phyloP scores from a whole-genome alignment of 30 jellyfish, hydroid and myxozoan genomes.

The Mastigias papua region DNA sequence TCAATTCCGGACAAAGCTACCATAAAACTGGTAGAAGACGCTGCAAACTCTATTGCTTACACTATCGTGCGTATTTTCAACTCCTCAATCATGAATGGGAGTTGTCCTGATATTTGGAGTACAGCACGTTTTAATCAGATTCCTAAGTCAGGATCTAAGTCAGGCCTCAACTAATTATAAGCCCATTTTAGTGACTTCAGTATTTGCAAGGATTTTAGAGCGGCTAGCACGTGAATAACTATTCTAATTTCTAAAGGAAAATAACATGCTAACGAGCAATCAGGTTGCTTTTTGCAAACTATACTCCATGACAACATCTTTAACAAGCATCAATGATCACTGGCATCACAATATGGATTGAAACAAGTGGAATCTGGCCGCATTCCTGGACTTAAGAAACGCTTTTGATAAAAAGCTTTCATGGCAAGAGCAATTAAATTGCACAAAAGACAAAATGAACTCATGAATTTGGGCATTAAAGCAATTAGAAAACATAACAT shows the following conservation, averaged over 20 bases:
- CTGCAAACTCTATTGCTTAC: background rate
- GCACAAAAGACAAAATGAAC: too few species aligned
- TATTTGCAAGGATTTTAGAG: background rate
- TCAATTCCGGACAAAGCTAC: background rate
- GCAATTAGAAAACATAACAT: too few species aligned
- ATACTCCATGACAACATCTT: background rate
- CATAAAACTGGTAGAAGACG: background rate
- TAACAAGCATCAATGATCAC: background rate
- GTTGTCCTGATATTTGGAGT: background rate
- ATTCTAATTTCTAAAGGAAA: background rate
- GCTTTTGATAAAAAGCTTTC: background rate
- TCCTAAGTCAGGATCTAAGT: background rate
- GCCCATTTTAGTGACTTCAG: background rate
- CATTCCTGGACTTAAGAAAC: background rate
- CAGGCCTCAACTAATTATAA: background rate
- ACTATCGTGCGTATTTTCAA: background rate
- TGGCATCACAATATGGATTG: background rate
- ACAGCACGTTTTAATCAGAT: background rate
- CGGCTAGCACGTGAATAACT: background rate
- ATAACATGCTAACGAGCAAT: background rate
- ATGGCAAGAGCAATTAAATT: too few species aligned
- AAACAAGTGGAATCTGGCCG: background rate
- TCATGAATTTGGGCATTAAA: too few species aligned
- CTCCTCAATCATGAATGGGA: background rate
- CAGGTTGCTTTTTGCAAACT: background rate